phyloP scores from a whole-genome alignment of 2,888 invertebrate genomes.

The Balanococcus diminutus region DNA sequence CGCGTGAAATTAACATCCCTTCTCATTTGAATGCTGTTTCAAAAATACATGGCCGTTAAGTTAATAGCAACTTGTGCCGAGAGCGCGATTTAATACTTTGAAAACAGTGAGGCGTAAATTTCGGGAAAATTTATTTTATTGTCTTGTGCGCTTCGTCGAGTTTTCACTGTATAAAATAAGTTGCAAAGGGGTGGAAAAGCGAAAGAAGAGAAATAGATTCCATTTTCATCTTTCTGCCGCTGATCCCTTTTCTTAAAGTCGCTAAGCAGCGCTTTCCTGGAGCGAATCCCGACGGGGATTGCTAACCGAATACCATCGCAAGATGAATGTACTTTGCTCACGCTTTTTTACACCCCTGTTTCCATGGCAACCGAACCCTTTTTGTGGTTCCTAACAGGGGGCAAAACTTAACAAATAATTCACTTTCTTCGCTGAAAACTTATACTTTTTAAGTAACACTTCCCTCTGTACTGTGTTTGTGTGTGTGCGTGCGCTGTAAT shows the following conservation, averaged over 20 bases:
- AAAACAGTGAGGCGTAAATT: constrained; percentile 55
- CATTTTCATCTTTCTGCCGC: constrained; percentile 53
- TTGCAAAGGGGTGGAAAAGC: constrained; percentile 19
- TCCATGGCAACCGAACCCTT: constrained; percentile 47
- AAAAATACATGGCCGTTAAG: constrained; percentile 29
- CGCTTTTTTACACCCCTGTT: constrained; percentile 52
- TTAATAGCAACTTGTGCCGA: constrained; percentile 52
- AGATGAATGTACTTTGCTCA: constrained; percentile 54
- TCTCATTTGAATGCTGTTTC: neutral
- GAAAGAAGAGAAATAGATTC: constrained; percentile 53
- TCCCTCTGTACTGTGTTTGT: neutral
- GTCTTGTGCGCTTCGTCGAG: constrained; percentile 52
- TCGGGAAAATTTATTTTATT: constrained; percentile 55
- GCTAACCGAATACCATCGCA: constrained; percentile 47
- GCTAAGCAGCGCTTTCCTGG: constrained; percentile 55
- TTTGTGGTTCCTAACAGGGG: constrained; percentile 44
- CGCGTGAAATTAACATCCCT: constrained; percentile 3
- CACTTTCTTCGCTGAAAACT: constrained; percentile 54
- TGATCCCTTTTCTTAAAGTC: constrained; percentile 54
- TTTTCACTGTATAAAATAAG: constrained; percentile 50
- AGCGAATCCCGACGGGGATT: constrained; percentile 54
- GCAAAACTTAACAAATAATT: constrained; percentile 53
- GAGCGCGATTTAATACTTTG: constrained; percentile 51
- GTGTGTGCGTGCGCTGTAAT: neutral
- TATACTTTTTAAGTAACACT: constrained; percentile 55